A percentile compares a stretch with the other conserved stretches of the same genome.
phyloP scores from a whole-genome alignment of 1,140 invertebrate genomes.

The Homalodisca vitripennis region DNA sequence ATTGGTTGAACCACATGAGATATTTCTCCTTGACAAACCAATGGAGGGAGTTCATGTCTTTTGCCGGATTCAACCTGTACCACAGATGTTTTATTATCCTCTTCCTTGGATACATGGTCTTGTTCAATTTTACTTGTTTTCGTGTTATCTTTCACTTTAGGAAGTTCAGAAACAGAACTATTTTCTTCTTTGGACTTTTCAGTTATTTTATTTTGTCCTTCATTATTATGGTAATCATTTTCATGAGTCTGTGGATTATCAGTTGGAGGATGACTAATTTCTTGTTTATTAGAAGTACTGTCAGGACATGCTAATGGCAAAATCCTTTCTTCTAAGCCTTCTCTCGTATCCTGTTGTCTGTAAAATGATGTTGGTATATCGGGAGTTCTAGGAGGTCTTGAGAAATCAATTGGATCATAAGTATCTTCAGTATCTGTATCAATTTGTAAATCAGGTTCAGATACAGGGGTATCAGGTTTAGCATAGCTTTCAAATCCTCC shows the following conservation, averaged over 20 bases:
- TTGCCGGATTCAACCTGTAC: neutral
- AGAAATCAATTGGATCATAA: constrained; percentile 54
- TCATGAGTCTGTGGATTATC: neutral
- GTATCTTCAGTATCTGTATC: constrained; percentile 82
- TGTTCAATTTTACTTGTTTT: neutral
- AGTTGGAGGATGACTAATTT: neutral
- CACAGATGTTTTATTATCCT: neutral
- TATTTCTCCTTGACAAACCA: constrained; percentile 20
- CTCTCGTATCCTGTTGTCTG: constrained; percentile 36
- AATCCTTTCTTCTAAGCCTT: constrained; percentile 42
- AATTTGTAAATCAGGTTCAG: constrained; percentile 80
- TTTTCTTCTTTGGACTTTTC: neutral
- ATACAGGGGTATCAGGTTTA: constrained; percentile 81
- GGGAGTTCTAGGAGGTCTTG: constrained; percentile 53
- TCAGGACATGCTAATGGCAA: constrained; percentile 38
- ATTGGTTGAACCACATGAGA: constrained; percentile 1
- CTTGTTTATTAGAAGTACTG: constrained; percentile 10
- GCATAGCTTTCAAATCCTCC: constrained; percentile 55
- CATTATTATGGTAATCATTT: neutral
- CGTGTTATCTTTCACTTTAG: neutral
- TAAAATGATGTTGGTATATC: constrained; percentile 45
- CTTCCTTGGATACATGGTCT: neutral
- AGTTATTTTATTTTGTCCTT: neutral
- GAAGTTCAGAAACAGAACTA: neutral
- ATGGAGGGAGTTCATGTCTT: constrained; percentile 16